Conservation (phyloP, 2,113 vertebrate genomes). For the Poecile atricapillus region DNA sequence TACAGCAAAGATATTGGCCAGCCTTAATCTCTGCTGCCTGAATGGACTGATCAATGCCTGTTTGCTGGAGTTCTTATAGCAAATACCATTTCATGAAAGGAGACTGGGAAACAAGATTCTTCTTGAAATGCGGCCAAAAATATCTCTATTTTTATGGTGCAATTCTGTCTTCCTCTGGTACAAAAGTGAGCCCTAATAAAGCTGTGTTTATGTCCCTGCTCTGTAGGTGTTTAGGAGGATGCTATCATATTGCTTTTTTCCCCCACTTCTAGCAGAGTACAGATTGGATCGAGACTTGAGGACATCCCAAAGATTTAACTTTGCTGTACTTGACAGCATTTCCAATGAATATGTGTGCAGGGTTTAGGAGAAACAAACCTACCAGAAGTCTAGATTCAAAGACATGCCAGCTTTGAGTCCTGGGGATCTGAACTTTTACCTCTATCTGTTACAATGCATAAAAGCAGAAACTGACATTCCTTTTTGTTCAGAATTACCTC, state of each 20-base stretch:
- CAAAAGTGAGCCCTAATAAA: conserved; percentile 21
- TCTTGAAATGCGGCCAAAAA: background rate
- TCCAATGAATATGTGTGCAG: background rate
- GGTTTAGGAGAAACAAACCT: background rate
- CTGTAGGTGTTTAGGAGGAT: background rate
- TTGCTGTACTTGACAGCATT: background rate
- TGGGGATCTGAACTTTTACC: background rate
- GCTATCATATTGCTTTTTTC: background rate
- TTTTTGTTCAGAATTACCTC: background rate
- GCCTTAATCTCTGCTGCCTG: background rate
- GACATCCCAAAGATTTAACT: background rate
- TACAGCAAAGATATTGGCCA: background rate
- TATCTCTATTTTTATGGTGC: background rate
- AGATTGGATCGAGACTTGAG: background rate
- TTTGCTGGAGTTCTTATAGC: background rate
- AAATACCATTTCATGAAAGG: background rate
- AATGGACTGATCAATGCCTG: background rate
- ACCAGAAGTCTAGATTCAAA: background rate
- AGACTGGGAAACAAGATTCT: background rate
- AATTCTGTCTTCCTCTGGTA: background rate
- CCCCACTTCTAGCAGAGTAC: background rate
- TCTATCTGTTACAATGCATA: background rate
- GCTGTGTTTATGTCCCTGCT: background rate
- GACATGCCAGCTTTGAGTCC: background rate
- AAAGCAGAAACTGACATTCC: background rate